These are phyloP conservation scores for Elysia crispata DNA, from an alignment of 2,888 invertebrate genomes.

Conservation along the genomic window DNA sequence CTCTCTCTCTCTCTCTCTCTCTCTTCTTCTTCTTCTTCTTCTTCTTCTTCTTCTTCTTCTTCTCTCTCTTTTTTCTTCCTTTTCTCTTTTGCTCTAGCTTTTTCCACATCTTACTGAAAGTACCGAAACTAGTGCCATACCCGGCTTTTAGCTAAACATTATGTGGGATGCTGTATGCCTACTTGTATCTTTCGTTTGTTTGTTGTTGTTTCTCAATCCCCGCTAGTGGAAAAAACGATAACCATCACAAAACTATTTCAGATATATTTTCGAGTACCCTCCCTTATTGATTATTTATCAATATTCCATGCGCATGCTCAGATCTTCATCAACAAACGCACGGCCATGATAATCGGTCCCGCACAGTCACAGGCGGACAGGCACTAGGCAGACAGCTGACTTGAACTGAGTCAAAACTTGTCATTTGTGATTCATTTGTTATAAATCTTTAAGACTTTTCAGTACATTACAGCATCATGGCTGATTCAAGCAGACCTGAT, in stretches of 20 bases:
- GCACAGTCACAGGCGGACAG: slow-evolving; percentile 23
- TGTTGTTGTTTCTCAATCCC: too few relatives aligned
- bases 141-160: too few relatives aligned
- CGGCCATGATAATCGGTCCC: slow-evolving; percentile 55
- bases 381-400: slow-evolving; percentile 7
- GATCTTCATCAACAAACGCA: slow-evolving; percentile 53
- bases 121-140: too few relatives aligned
- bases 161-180: too few relatives aligned
- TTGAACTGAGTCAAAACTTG: background rate
- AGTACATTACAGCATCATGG: slow-evolving; percentile 42
- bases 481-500: slow-evolving; percentile 38
- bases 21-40: too few relatives aligned
- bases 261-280: background rate
- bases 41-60: too few relatives aligned
- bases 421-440: background rate
- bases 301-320: slow-evolving; percentile 50
- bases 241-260: background rate
- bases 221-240: background rate
- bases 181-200: too few relatives aligned
- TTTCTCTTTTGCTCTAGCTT: too few relatives aligned
- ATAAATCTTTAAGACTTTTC: too few relatives aligned
- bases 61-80: too few relatives aligned
- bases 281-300: slow-evolving; percentile 36
- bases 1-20: too few relatives aligned
- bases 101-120: too few relatives aligned